A percentile compares a stretch with the other conserved stretches of the same genome.
Conservation (phyloP, 2,797 vertebrate species). For the Scomberomorus guttatus region DNA sequence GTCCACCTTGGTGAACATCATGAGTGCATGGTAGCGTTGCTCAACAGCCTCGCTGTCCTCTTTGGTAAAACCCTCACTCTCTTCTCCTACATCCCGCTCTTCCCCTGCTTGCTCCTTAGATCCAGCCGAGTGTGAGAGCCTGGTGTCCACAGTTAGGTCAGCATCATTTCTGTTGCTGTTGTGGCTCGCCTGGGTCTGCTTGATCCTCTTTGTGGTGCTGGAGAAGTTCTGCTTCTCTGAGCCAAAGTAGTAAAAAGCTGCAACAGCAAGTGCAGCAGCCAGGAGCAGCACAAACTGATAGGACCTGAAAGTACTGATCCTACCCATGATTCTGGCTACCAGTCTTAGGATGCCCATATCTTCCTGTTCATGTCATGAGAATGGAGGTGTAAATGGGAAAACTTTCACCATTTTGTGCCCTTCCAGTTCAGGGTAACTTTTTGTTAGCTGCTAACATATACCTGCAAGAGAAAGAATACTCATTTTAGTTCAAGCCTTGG, state of each 20-base stretch:
- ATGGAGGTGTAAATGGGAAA: conserved; percentile 9
- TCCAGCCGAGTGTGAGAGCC: conserved; percentile 50
- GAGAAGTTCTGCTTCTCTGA: conserved; percentile 93
- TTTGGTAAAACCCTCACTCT: conserved; percentile 31
- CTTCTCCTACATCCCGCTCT: conserved; percentile 11
- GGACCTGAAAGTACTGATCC: conserved; percentile 88
- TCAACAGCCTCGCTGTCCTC: conserved; percentile 2
- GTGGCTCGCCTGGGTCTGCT: conserved; percentile 86
- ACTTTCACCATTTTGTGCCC: conserved; percentile 44
- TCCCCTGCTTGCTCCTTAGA: conserved; percentile 47
- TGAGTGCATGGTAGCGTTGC: conserved; percentile 87
- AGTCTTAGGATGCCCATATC: conserved; percentile 82
- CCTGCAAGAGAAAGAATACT: conserved; percentile 61
- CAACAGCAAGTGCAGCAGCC: conserved; percentile 88
- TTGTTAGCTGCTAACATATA: neutral
- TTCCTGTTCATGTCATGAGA: conserved; percentile 61
- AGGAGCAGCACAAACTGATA: conserved; percentile 90
- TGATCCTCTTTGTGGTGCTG: conserved; percentile 93
- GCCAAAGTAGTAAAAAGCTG: conserved; percentile 95
- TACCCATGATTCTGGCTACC: conserved; percentile 82
- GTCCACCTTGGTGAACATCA: conserved; percentile 97
- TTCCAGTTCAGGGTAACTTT: conserved; percentile 6
- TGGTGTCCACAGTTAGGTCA: conserved; percentile 80
- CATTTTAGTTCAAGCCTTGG: neutral
- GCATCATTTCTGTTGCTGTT: conserved; percentile 86